Base-by-base conservation (phyloP, 1,140 invertebrate genomes). In the Calycopis cecrops region DNA sequence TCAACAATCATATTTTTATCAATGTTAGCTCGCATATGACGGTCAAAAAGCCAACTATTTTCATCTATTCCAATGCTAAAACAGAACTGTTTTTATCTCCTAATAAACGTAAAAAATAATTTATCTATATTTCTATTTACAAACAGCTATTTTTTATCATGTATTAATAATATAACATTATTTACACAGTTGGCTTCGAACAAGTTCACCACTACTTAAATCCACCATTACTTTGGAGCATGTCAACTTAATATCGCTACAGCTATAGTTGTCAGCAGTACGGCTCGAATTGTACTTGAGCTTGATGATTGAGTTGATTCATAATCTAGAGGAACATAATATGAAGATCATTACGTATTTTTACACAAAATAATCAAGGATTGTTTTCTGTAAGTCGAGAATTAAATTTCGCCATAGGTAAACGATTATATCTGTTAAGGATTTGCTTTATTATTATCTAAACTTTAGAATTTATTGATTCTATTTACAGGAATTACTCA, bases 241-340 rank as follows among this genome's bases (percentile, higher is more conserved):
- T 73, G 79, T 85, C 82, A 85, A 71, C 82, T 85, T 57, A 60
- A 48, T 40, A 80, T 49, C 10, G 72, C 42, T 3, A 72, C 16
- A 12, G 69, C 53, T 16, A 64, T 51, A 7, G 70, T 12, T 9
- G 63, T 54, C 60, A 68, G 53, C 56, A 55, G 21, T 55, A 56
- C 33, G 52, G 58, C 34, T 50, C 65, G 34, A 7, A 65, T 48
- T 28, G 62, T 59, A 14, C 66, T 50, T 14, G 71, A 76, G n/a
- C 71, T 65, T 10, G 83, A 84, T 21, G 80, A 77, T 38, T 82
- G 80, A 4, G 82, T 82, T 16, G 82, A 79, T 62, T 86, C 80
- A 59, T 82, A 86, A 77, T 84, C 82, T 81, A 62, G 48, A 67
- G 50, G 56, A 14, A 62, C 38, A 34, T n/a, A n/a, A n/a, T 17